Evolutionary conservation across 2,888 invertebrate species (phyloP).

Genomic region (Limnephilus marmoratus): DNA sequence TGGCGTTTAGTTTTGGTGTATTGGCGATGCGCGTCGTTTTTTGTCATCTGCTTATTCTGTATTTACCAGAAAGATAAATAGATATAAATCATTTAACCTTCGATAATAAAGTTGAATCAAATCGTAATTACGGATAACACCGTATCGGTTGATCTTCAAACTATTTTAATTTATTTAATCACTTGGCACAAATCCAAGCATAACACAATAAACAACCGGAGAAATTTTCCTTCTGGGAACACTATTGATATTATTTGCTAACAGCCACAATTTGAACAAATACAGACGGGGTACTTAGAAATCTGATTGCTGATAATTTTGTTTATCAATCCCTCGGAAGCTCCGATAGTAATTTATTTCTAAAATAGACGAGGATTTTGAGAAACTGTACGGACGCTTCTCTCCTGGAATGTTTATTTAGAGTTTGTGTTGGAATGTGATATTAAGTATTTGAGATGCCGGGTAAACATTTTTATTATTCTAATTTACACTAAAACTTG

Average conservation of each 20-base stretch:
- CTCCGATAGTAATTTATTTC: not conserved
- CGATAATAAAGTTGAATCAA: not conserved
- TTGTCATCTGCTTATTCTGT: no score
- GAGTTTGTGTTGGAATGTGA: not conserved
- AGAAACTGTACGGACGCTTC: not conserved
- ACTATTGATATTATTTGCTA: slow-evolving; percentile 27
- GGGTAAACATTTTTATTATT: no score
- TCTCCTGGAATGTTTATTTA: not conserved
- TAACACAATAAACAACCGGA: not conserved
- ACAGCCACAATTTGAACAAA: slow-evolving; percentile 9
- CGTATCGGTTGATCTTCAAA: no score
- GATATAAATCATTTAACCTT: not conserved
- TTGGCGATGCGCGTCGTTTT: no score
- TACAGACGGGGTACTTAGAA: not conserved
- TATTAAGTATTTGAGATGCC: not conserved
- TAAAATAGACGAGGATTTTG: not conserved
- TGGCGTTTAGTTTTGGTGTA: no score
- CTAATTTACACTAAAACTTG: no score
- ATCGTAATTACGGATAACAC: no score
- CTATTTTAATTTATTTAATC: slow-evolving; percentile 18
- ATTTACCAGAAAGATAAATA: no score
- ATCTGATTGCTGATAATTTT: not conserved
- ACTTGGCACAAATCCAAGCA: not conserved
- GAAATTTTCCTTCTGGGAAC: not conserved
- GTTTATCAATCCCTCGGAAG: not conserved